phyloP scores from a whole-genome alignment of 1,140 invertebrate genomes.

The Aphelinus atriplicis region DNA sequence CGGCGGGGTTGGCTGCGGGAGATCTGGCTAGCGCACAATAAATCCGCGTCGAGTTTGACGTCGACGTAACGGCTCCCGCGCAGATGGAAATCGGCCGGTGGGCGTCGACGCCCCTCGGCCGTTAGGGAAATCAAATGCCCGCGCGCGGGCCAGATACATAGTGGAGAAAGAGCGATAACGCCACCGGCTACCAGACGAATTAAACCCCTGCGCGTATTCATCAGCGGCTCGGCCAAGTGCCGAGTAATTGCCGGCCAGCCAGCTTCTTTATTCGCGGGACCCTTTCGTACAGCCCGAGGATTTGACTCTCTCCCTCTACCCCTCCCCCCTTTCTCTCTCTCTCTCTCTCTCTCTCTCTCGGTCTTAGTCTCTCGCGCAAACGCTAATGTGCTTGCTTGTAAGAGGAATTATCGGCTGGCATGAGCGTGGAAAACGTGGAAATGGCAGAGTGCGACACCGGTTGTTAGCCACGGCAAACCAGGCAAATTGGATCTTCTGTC shows the following conservation, averaged over 20 bases:
- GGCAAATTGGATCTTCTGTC: slow-evolving; percentile 7
- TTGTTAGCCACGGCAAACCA: neutral
- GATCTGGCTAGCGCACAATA: neutral
- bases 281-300: neutral
- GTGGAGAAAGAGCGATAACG: slow-evolving; percentile 2
- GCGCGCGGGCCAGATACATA: slow-evolving; percentile 34
- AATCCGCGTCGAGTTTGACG: slow-evolving; percentile 13
- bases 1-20: neutral
- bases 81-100: slow-evolving; percentile 24
- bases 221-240: slow-evolving; percentile 28
- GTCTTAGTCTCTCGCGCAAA: no score
- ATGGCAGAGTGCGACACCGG: neutral
- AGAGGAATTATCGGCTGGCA: neutral
- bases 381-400: no score
- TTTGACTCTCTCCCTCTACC: neutral
- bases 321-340: no score
- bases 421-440: neutral
- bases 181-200: slow-evolving; percentile 43
- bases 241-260: neutral
- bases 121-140: slow-evolving; percentile 51
- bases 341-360: no score
- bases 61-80: neutral
- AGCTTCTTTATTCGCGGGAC: slow-evolving; percentile 6
- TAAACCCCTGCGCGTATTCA: slow-evolving; percentile 44
- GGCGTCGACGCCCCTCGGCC: slow-evolving; percentile 29